Conservation (phyloP, 2,888 invertebrate species). For the Habrosyne pyritoides region DNA sequence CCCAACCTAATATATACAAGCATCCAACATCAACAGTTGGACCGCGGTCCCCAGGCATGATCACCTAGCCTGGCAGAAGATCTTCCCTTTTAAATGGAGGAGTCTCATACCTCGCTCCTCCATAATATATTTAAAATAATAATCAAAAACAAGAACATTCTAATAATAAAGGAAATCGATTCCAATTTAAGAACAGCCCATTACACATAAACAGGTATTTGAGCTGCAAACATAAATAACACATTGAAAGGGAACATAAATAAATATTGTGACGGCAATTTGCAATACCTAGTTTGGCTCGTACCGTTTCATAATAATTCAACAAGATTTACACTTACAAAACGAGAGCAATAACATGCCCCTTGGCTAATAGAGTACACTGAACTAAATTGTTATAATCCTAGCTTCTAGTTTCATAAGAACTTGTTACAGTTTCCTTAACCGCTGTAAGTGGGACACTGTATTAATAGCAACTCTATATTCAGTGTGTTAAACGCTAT, state of each 20-base stretch:
- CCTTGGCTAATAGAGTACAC: no score
- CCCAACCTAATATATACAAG: no score
- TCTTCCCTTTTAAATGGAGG: no score
- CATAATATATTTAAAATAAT: no score
- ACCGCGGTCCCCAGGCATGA: no score
- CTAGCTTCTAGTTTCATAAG: neutral
- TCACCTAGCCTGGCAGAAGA: no score
- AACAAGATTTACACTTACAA: neutral
- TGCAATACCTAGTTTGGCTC: neutral
- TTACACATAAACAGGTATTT: neutral
- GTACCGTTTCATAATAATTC: neutral
- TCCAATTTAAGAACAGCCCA: no score
- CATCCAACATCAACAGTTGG: no score
- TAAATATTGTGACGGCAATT: neutral
- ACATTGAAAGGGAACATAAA: neutral
- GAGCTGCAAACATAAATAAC: neutral
- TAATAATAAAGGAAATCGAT: no score
- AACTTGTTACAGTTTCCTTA: neutral
- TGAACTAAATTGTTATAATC: neutral
- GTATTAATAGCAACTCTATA: neutral
- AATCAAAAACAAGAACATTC: no score
- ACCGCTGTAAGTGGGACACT: neutral
- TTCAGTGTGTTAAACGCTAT: no score
- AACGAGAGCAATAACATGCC: neutral
- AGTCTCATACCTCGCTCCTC: no score